These are phyloP conservation scores for Cephus sareptanus DNA, from an alignment of 2,888 invertebrate species.

Conservation along the genomic window DNA sequence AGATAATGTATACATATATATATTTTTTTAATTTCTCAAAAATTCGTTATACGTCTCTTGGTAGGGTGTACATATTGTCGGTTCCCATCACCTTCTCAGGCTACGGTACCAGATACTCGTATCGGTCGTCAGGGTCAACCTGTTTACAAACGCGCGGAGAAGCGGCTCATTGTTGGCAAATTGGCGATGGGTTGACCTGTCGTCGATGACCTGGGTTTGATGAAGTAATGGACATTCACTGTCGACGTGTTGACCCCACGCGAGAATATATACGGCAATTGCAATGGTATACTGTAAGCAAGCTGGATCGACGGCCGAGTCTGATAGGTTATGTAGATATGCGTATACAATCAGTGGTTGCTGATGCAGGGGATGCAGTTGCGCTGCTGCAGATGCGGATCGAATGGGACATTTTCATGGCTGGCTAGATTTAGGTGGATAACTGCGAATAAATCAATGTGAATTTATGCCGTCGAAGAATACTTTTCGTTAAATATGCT, in stretches of 20 bases:
- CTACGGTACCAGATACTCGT: neutral
- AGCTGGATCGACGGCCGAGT: neutral
- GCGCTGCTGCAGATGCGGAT: neutral
- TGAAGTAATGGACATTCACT: slow-evolving; percentile 64
- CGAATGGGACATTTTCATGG: neutral
- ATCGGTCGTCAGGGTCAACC: slow-evolving; percentile 31
- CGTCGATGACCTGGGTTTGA: slow-evolving; percentile 58
- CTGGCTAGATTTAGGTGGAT: neutral
- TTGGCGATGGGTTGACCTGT: slow-evolving; percentile 53
- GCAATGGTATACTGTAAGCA: neutral
- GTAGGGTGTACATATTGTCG: neutral
- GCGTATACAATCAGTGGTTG: neutral
- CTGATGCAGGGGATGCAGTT: neutral
- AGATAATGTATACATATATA: too few relatives aligned
- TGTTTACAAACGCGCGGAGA: slow-evolving; percentile 41
- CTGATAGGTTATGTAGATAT: neutral
- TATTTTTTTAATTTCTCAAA: neutral
- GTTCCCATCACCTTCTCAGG: neutral
- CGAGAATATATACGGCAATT: neutral
- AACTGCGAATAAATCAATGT: too few relatives aligned
- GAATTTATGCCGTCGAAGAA: too few relatives aligned
- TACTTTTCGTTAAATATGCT: too few relatives aligned
- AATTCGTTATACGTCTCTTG: neutral
- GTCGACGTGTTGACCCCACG: slow-evolving; percentile 57
- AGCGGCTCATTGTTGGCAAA: slow-evolving; percentile 48